These are phyloP conservation scores for Vidua chalybeata DNA, from an alignment of 2,113 vertebrate species.

Conservation along the genomic window DNA sequence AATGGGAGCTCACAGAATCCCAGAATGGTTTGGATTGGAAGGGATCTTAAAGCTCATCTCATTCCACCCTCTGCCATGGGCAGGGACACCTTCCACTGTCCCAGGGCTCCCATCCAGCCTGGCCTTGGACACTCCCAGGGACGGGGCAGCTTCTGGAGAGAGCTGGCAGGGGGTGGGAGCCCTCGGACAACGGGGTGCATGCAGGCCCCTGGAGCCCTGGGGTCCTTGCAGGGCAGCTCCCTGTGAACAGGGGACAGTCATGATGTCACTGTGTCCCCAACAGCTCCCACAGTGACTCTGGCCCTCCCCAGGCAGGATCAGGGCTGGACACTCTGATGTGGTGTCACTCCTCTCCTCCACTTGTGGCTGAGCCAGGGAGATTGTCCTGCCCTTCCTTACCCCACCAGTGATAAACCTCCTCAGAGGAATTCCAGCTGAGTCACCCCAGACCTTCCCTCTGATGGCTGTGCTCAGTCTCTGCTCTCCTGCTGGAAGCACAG, in stretches of 20 bases:
- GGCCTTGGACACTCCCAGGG: neutral
- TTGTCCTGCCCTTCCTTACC: neutral
- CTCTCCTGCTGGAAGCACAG: neutral
- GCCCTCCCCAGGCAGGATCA: neutral
- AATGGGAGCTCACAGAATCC: neutral
- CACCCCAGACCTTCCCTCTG: neutral
- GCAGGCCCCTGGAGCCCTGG: neutral
- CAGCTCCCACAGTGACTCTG: neutral
- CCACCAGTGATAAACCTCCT: neutral
- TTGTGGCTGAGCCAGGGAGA: neutral
- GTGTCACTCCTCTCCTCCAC: neutral
- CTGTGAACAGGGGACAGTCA: neutral
- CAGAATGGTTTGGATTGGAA: neutral
- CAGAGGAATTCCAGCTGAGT: neutral
- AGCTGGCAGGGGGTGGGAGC: neutral
- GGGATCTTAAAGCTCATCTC: neutral
- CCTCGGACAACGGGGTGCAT: rapidly evolving
- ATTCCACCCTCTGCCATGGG: neutral
- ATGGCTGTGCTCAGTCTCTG: neutral
- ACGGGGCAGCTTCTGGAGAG: neutral
- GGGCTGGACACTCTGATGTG: neutral
- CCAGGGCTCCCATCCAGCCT: neutral
- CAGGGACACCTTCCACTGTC: neutral
- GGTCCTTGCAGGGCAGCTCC: neutral
- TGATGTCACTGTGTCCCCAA: neutral